Conservation (phyloP, 1,140 invertebrate genomes). For the Aphidius gifuensis region DNA sequence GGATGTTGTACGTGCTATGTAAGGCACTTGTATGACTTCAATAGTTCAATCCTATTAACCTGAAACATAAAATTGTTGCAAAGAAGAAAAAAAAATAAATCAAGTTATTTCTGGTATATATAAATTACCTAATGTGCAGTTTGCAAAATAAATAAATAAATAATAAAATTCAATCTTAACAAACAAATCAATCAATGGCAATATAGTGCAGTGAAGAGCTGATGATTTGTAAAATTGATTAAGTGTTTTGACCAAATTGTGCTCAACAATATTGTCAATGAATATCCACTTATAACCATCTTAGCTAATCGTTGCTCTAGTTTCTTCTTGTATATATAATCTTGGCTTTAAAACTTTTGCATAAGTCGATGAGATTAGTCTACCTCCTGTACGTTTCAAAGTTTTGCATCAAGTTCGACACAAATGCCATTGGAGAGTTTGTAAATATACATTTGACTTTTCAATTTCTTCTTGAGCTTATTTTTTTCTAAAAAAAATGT, state of each 20-base stretch:
- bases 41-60: no score
- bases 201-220: no score
- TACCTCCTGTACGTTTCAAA: conserved; percentile 13
- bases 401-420: conserved; percentile 23
- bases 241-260: conserved; percentile 12
- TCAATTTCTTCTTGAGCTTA: neutral
- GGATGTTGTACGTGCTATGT: no score
- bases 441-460: neutral
- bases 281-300: conserved; percentile 18
- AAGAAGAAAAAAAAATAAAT: no score
- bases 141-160: no score
- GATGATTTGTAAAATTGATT: neutral
- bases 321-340: conserved; percentile 29
- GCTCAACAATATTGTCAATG: neutral
- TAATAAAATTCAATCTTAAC: no score
- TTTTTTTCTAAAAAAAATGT: no score
- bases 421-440: conserved; percentile 7
- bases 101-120: no score
- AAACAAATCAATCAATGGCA: no score
- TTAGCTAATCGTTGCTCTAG: conserved; percentile 28
- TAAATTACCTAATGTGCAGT: no score
- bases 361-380: conserved; percentile 21
- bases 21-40: no score
- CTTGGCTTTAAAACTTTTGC: conserved; percentile 23
- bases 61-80: no score